A percentile compares a stretch with the other conserved stretches of the same genome.
Conservation (phyloP, 92 coral and sea anemone species). For the Blastomussa wellsi region DNA sequence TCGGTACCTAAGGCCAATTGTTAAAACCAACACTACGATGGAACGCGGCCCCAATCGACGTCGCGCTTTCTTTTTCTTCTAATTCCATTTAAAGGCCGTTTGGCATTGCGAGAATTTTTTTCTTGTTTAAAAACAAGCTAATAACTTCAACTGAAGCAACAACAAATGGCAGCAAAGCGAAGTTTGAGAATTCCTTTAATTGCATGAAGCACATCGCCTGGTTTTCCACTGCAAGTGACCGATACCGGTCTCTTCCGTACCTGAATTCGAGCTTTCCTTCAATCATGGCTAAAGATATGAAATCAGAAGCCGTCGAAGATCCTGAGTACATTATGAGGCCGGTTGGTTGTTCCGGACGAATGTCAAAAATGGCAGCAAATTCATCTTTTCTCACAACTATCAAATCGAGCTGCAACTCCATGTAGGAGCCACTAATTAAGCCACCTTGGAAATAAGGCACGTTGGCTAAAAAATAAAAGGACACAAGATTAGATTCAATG, state of each 20-base stretch:
- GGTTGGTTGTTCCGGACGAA: slow-evolving; percentile 45
- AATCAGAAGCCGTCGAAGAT: slow-evolving; percentile 11
- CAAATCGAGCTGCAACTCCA: slow-evolving; percentile 15
- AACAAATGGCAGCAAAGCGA: no score
- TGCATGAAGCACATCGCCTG: no score
- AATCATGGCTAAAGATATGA: slow-evolving; percentile 56
- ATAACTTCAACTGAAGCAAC: no score
- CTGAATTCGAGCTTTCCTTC: slow-evolving; percentile 58
- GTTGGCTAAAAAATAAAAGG: slow-evolving; percentile 9
- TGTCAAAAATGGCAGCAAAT: slow-evolving; percentile 23
- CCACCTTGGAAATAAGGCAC: slow-evolving; percentile 48
- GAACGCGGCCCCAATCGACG: no score
- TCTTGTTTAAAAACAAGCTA: no score
- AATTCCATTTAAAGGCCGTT: no score
- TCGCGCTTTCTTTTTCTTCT: no score
- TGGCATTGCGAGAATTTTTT: no score
- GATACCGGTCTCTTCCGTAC: neutral
- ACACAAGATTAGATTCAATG: neutral
- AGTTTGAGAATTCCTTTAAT: no score
- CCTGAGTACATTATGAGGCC: slow-evolving; percentile 57
- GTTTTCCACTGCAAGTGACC: neutral
- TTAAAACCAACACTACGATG: no score
- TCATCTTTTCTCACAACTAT: slow-evolving; percentile 15
- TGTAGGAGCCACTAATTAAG: slow-evolving; percentile 29
- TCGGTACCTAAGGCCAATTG: no score